phyloP scores from a whole-genome alignment of 2,888 invertebrate species.

The Diplolepis rosae region DNA sequence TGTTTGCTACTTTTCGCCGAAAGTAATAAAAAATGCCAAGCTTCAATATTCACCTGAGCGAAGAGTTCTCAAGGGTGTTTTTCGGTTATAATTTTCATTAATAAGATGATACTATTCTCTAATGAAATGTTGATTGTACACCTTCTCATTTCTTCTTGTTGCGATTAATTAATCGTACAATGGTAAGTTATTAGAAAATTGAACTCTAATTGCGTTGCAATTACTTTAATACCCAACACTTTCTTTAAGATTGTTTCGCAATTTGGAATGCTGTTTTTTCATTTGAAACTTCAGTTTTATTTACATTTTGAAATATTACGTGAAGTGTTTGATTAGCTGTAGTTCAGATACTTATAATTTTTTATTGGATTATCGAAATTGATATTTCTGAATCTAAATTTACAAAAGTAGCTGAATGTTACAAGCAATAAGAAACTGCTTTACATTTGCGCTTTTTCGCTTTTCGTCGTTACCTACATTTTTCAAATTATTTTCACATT shows the following conservation, averaged over 20 bases:
- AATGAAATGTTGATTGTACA: constrained; percentile 11
- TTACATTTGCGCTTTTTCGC: too few species aligned
- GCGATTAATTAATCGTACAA: constrained; percentile 23
- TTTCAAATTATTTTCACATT: too few species aligned
- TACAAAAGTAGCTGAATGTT: too few species aligned
- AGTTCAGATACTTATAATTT: too few species aligned
- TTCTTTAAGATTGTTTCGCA: neutral
- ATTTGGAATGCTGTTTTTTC: neutral
- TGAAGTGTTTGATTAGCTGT: constrained; percentile 6
- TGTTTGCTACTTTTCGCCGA: neutral
- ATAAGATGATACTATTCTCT: constrained; percentile 7
- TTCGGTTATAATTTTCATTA: constrained; percentile 1
- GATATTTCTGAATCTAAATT: too few species aligned
- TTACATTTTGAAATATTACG: constrained; percentile 9
- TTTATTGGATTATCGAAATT: too few species aligned
- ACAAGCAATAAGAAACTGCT: too few species aligned
- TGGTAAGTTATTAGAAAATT: constrained; percentile 4
- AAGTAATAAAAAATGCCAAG: neutral
- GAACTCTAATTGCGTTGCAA: neutral
- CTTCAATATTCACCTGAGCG: neutral
- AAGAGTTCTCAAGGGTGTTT: constrained; percentile 4
- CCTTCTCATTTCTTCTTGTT: constrained; percentile 3
- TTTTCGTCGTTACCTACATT: too few species aligned
- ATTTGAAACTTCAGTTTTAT: neutral
- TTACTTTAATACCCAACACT: neutral